Evolutionary conservation across 2,113 vertebrate species (phyloP), one percentile per base, ranked within the genome.

Genomic region (Pomatorhinus ruficollis): DNA sequence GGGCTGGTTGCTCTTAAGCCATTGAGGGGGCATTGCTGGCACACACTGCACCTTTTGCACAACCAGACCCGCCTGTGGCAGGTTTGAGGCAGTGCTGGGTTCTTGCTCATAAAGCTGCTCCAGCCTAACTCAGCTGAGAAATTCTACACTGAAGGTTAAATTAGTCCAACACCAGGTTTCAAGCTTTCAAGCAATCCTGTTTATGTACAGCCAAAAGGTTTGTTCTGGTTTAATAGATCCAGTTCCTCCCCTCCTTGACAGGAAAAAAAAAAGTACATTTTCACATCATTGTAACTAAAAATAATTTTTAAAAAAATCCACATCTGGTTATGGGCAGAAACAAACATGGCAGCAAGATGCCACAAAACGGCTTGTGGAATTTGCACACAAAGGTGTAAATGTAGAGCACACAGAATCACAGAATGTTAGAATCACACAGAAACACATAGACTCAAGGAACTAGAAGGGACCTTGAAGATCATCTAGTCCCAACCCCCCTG

Each of bases 171-270:
- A 47, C 12, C 10, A 66, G 30, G 4, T 31, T 76, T 42, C 35
- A 47, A 27, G 50, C 27, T 31, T 76, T 42, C n/a, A 47, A 27
- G 50, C 27, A 53, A 28, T 30, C 12, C 19, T 70, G 27, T 8
- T 2, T 76, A 14, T 5, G 4, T 81, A 60, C 12, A 90, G n/a
- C 31, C 0, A 0, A 37, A 18, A 53, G 25, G 19, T 39, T 87
- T 54, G 20, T 37, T 69, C 37, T 56, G 37, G 25, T 49, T 69
- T 78, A 57, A 59, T 2, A 75, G 50, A 89, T 74, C 12, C 6
- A 31, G 15, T 30, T 84, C 52, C 33, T 81, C 21, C 16, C 9
- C 12, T n/a, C 31, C 35, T 54, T 35, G n/a, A 52, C 28, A 14
- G 25, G 3, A 1, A 4, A 15, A 49, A 11, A n/a, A 37, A 53